phyloP scores from a whole-genome alignment of 1,140 invertebrate genomes.

The Panulirus ornatus region DNA sequence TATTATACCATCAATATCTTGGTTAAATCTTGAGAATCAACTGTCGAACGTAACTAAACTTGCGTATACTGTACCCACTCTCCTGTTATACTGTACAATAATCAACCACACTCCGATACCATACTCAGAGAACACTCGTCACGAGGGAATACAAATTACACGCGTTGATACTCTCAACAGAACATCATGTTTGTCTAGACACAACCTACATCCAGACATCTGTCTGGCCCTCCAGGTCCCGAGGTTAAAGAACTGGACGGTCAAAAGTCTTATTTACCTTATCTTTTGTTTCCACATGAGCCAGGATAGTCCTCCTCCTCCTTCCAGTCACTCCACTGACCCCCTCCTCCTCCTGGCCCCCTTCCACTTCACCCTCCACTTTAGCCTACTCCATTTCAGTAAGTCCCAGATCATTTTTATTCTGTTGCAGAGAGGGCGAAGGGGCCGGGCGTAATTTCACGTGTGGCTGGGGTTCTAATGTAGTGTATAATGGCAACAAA shows the following conservation, averaged over 20 bases:
- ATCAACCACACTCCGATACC: too few species aligned
- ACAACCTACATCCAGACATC: background rate
- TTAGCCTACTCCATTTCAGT: conserved; percentile 60
- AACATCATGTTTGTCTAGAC: too few species aligned
- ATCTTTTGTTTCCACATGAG: background rate
- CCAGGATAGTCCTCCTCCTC: background rate
- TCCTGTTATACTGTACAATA: too few species aligned
- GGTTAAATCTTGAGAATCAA: too few species aligned
- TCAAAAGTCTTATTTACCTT: conserved; percentile 5
- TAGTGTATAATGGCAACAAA: conserved; percentile 72
- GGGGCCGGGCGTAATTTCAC: conserved; percentile 68
- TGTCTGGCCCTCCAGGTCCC: background rate
- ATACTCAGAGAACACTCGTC: too few species aligned
- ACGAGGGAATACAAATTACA: too few species aligned
- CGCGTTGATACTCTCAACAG: too few species aligned
- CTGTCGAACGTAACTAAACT: too few species aligned
- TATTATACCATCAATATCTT: too few species aligned
- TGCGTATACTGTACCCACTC: too few species aligned
- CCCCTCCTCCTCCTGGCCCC: conserved; percentile 23
- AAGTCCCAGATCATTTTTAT: conserved; percentile 70
- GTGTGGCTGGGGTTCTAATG: conserved; percentile 72
- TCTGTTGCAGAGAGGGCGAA: conserved; percentile 70
- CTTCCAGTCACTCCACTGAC: background rate
- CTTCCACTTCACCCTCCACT: conserved; percentile 45
- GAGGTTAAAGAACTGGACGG: background rate